Conservation (phyloP, 2,797 vertebrate species). For the Enteromius thamalakanensis region DNA sequence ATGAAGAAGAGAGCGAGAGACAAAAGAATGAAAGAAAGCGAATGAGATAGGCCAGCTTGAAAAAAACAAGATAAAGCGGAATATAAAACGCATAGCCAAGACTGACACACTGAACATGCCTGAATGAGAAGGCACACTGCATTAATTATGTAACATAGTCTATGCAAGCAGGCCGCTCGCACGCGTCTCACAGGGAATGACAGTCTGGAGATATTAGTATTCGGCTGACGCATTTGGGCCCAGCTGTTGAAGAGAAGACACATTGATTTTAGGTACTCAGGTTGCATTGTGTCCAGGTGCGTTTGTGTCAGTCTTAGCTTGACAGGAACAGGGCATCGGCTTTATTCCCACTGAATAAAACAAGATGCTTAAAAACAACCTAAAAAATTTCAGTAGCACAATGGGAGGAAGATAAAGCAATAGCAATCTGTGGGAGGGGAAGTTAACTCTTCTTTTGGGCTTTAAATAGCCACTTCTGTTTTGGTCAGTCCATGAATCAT, state of each 20-base stretch:
- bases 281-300: conserved; percentile 57
- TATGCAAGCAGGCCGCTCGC: conserved; percentile 66
- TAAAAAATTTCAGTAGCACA: conserved; percentile 37
- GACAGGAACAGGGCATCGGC: conserved; percentile 60
- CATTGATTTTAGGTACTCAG: conserved; percentile 63
- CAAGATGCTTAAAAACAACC: conserved; percentile 49
- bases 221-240: conserved; percentile 54
- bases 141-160: conserved; percentile 80
- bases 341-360: conserved; percentile 62
- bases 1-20: conserved; percentile 42
- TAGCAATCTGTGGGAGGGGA: conserved; percentile 19
- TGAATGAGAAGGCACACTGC: conserved; percentile 76
- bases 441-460: neutral
- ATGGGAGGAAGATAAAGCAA: conserved; percentile 19
- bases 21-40: conserved; percentile 46
- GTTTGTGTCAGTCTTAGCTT: conserved; percentile 52
- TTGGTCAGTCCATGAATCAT: conserved; percentile 5
- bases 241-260: conserved; percentile 63
- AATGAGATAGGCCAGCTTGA: conserved; percentile 60
- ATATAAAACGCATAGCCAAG: conserved; percentile 74
- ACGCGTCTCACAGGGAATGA: conserved; percentile 60
- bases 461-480: neutral
- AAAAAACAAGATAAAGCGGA: conserved; percentile 76
- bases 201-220: conserved; percentile 69
- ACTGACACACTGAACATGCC: conserved; percentile 75